A percentile compares a stretch with the other conserved stretches of the same genome.
Conservation (phyloP, 2,888 invertebrate species). For the Xestobium rufovillosum region DNA sequence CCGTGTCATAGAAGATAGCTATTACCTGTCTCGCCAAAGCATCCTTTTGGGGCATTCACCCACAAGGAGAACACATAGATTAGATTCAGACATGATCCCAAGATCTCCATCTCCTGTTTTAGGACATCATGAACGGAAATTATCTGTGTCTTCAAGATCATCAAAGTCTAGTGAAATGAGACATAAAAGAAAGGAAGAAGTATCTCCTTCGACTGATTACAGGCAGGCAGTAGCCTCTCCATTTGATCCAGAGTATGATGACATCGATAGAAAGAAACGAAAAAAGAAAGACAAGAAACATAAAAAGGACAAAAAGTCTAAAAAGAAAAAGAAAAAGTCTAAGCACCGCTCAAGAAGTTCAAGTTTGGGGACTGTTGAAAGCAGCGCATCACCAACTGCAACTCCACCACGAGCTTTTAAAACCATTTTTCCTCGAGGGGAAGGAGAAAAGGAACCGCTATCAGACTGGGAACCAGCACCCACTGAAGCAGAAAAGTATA, state of each 20-base stretch:
- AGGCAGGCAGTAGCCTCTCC: conserved; percentile 29
- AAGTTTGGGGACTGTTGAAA: conserved; percentile 57
- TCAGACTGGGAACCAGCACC: conserved; percentile 37
- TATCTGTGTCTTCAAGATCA: conserved; percentile 40
- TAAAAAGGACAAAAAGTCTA: conserved; percentile 57
- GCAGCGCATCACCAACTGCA: conserved; percentile 44
- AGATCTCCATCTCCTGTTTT: conserved; percentile 44
- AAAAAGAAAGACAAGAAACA: conserved; percentile 68
- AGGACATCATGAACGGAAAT: conserved; percentile 38
- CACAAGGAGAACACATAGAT: conserved; percentile 32
- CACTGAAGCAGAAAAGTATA: conserved; percentile 18
- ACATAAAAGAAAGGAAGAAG: conserved; percentile 36
- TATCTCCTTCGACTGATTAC: conserved; percentile 32
- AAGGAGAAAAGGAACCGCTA: conserved; percentile 29
- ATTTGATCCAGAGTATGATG: conserved; percentile 44
- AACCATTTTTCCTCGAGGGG: not conserved
- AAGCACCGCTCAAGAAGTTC: conserved; percentile 61
- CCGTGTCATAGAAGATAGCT: conserved; percentile 35
- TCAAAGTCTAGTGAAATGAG: conserved; percentile 40
- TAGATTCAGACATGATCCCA: conserved; percentile 42
- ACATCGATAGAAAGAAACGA: conserved; percentile 47
- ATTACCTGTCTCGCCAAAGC: conserved; percentile 27
- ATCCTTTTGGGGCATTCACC: conserved; percentile 29
- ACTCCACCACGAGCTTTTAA: conserved; percentile 26
- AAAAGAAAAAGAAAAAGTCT: conserved; percentile 64